Evolutionary conservation across 2,888 invertebrate species (phyloP).

Genomic region (Zeuzera pyrina): DNA sequence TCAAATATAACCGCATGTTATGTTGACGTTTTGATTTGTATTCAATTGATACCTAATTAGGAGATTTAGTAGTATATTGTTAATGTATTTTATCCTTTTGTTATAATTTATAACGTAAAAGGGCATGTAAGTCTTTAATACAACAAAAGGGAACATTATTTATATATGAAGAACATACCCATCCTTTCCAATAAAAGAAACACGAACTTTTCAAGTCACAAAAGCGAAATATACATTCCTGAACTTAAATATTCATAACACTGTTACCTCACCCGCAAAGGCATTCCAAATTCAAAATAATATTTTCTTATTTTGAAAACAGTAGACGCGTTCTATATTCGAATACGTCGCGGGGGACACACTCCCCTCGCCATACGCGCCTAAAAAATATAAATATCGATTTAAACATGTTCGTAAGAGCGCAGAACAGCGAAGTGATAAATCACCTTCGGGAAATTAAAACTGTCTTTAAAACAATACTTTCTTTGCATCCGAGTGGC

Average conservation of each 20-base stretch:
- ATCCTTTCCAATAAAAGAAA: too few species aligned
- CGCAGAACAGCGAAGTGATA: constrained; percentile 49
- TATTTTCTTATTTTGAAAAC: constrained; percentile 47
- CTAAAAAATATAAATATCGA: constrained; percentile 45
- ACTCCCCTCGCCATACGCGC: constrained; percentile 34
- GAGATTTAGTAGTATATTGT: too few species aligned
- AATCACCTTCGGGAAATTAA: constrained; percentile 74
- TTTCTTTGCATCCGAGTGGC: constrained; percentile 44
- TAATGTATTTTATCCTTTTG: too few species aligned
- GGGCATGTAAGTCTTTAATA: too few species aligned
- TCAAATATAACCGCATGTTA: too few species aligned
- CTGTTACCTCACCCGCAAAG: constrained; percentile 58
- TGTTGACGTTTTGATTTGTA: too few species aligned
- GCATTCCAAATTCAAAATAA: constrained; percentile 52
- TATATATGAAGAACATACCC: too few species aligned
- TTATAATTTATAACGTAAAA: too few species aligned
- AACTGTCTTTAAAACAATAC: constrained; percentile 71
- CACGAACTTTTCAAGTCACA: too few species aligned
- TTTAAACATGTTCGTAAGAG: constrained; percentile 33
- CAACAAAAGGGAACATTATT: too few species aligned
- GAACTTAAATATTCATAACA: constrained; percentile 19
- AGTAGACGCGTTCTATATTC: constrained; percentile 57
- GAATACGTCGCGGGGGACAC: constrained; percentile 57
- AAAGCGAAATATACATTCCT: too few species aligned
- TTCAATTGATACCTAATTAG: too few species aligned